Evolutionary conservation across 1,140 invertebrate genomes (phyloP).

Genomic region (Drosophila lini): DNA sequence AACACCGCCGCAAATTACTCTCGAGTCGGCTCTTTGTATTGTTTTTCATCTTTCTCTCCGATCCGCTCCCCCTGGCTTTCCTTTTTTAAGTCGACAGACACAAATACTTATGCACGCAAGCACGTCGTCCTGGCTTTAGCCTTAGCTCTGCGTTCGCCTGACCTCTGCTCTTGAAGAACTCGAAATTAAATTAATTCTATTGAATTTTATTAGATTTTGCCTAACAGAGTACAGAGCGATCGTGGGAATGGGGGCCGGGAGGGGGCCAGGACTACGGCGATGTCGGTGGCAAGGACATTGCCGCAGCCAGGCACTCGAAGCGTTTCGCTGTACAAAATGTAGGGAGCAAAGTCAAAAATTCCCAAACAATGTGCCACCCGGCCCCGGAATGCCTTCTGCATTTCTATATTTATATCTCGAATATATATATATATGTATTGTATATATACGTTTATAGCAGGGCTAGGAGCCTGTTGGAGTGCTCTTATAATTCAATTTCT

Average conservation of each 20-base stretch:
- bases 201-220: constrained; percentile 77
- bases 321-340: constrained; percentile 33
- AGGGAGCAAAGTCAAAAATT: constrained; percentile 40
- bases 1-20: constrained; percentile 68
- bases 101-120: constrained; percentile 54
- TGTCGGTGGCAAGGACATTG: constrained; percentile 44
- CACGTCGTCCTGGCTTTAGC: constrained; percentile 51
- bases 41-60: constrained; percentile 40
- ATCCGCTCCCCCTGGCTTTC: not conserved
- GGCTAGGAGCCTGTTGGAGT: constrained; percentile 21
- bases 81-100: constrained; percentile 23
- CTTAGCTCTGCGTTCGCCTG: constrained; percentile 13
- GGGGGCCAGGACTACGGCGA: constrained; percentile 27
- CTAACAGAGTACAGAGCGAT: constrained; percentile 45
- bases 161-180: constrained; percentile 66
- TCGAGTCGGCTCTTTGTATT: constrained; percentile 60
- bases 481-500: constrained; percentile 73
- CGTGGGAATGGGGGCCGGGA: not conserved
- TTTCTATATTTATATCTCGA: constrained; percentile 30
- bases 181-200: constrained; percentile 80
- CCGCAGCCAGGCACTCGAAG: constrained; percentile 36
- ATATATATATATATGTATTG: constrained; percentile 13
- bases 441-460: constrained; percentile 13
- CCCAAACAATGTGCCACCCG: constrained; percentile 23
- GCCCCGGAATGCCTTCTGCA: constrained; percentile 39